Conservation (phyloP, 1,140 invertebrate genomes). For the Leptoteleia sp. region DNA sequence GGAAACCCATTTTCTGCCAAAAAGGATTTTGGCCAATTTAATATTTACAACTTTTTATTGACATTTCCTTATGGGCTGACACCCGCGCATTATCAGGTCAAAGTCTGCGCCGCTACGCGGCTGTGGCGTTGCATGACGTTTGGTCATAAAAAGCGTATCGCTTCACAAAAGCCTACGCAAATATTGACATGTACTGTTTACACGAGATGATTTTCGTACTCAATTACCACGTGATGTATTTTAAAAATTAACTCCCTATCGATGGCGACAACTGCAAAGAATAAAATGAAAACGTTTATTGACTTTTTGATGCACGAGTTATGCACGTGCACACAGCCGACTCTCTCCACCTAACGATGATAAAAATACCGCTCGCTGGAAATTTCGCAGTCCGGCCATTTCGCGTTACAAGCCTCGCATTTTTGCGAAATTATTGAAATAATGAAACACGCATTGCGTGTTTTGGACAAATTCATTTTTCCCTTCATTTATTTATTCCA, state of each 20-base stretch:
- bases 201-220: constrained; percentile 56
- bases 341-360: constrained; percentile 1
- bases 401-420: too few relatives aligned
- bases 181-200: constrained; percentile 62
- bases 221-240: constrained; percentile 55
- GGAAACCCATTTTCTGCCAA: constrained; percentile 16
- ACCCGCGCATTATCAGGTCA: constrained; percentile 39
- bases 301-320: constrained; percentile 52
- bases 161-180: constrained; percentile 42
- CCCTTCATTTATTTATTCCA: too few relatives aligned
- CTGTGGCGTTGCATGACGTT: constrained; percentile 47
- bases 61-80: constrained; percentile 42
- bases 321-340: constrained; percentile 7
- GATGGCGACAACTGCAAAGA: constrained; percentile 59
- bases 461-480: too few relatives aligned
- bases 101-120: constrained; percentile 34
- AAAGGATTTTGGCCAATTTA: constrained; percentile 43
- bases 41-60: constrained; percentile 57
- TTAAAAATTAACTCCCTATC: constrained; percentile 53
- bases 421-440: too few relatives aligned
- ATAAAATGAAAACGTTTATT: constrained; percentile 63
- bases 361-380: constrained; percentile 5
- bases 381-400: neutral
- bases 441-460: too few relatives aligned
- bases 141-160: constrained; percentile 52